Evolutionary conservation across 2,888 invertebrate genomes (phyloP).

Genomic region (Drosophila multiciliata): DNA sequence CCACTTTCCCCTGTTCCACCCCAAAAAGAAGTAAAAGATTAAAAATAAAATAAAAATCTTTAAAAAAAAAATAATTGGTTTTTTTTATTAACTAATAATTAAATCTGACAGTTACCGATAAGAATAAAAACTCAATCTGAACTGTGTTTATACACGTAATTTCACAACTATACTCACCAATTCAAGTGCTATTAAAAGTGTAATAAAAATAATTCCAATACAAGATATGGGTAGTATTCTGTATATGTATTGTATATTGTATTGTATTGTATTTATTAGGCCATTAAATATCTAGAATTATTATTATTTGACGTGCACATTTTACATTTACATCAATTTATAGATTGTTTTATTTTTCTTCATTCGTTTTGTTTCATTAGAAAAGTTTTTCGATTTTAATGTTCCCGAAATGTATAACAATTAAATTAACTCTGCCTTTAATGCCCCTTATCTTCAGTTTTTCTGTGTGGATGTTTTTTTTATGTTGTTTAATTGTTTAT

Average conservation of each 20-base stretch:
- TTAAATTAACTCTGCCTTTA: constrained; percentile 70
- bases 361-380: constrained; percentile 45
- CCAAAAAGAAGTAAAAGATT: constrained; percentile 26
- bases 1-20: constrained; percentile 5
- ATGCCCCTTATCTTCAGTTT: constrained; percentile 22
- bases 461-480: constrained; percentile 33
- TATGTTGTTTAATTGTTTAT: constrained; percentile 20
- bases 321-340: constrained; percentile 78
- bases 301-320: constrained; percentile 80
- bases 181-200: neutral
- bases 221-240: constrained; percentile 14
- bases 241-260: constrained; percentile 56
- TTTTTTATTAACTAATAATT: neutral
- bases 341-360: constrained; percentile 36
- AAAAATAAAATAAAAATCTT: constrained; percentile 48
- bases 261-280: constrained; percentile 76
- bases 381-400: constrained; percentile 66
- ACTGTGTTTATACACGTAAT: neutral
- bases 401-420: constrained; percentile 77
- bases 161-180: neutral
- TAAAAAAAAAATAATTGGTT: constrained; percentile 9
- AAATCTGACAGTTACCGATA: neutral
- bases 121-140: neutral
- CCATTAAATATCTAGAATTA: constrained; percentile 78
- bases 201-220: constrained; percentile 5